phyloP scores from a whole-genome alignment of 2,113 vertebrate species.

The Pitta sordida region DNA sequence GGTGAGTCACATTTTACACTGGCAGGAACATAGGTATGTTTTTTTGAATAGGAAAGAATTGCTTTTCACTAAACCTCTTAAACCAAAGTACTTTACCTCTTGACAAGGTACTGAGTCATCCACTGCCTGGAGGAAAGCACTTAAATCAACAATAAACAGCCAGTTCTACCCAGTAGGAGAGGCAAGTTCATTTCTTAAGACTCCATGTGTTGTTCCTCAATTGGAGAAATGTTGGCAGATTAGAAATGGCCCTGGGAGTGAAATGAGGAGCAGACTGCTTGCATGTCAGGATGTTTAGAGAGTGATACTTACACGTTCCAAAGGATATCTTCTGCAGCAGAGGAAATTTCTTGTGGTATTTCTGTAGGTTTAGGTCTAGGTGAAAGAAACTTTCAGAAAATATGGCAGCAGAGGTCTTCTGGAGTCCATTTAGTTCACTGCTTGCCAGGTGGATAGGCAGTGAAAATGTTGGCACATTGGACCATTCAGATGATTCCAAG shows the following conservation, averaged over 20 bases:
- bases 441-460: not conserved
- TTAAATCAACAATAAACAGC: conserved; percentile 49
- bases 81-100: conserved; percentile 43
- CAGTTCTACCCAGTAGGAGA: conserved; percentile 1
- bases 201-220: not conserved
- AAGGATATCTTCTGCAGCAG: not conserved
- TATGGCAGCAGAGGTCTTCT: not conserved
- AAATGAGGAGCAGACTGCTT: not conserved
- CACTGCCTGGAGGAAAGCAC: conserved; percentile 11
- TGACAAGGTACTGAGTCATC: conserved; percentile 52
- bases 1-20: not conserved
- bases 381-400: not conserved
- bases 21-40: not conserved
- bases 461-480: not conserved
- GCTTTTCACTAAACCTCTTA: conserved; percentile 19
- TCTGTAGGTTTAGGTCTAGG: not conserved
- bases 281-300: conserved; percentile 1
- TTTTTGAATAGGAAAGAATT: conserved; percentile 25
- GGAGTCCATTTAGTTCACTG: not conserved
- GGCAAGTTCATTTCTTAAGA: not conserved
- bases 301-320: not conserved
- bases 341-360: not conserved
- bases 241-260: not conserved
- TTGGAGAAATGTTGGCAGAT: conserved; percentile 5
- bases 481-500: not conserved